Evolutionary conservation across 35 echinoderm and acorn worm genomes (phyloP), one percentile per base, ranked within the genome.

Genomic region (Heliocidaris tuberculata): DNA sequence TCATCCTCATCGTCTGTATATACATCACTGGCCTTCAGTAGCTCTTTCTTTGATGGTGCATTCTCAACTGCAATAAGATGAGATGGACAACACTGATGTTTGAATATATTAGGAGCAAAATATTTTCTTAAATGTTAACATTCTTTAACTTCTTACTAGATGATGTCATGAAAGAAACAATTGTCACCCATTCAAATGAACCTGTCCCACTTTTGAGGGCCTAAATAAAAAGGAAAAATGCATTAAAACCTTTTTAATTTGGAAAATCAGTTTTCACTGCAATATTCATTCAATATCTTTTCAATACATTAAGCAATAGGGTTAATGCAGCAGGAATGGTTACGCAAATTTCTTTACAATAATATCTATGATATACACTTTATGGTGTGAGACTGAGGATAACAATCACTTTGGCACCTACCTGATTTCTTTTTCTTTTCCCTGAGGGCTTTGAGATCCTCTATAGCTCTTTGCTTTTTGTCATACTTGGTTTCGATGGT

Each of bases 1-100:
- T 97, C 97, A 32, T 96, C 96, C 12, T 99, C 98, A 56, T 97
- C 98, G 60, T 99, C 98, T 13, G 98, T 97, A 92, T 99, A 99
- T 47, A 99, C 98, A 60, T 99, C 98, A 96, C 97, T 97, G 31
- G 97, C 98, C 61, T 96, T 97, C 71, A 99, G 71, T 30, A 93
- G 97, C 32, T 96, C 85, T 90, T 96, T 99, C 92, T 94, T 96
- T 27, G 97, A 96, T 35, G 96, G 95, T 7, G 93, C 94, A 30
- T 96, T 93, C 49, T 99, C 97, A 59, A 97, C 97, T 96, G 86
- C 27, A 78, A 60, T 90, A 27, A 94, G 30, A 96, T 9, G 8
- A 89, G 2, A 49, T 30, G 21, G 24, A 85, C 11, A 56, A 10
- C 52, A 56, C 15, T 56, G 8, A 11, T 6, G 13, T n/a, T 93